A percentile compares a stretch with the other conserved stretches of the same genome.
Conservation (phyloP, 1,140 invertebrate genomes). For the Orussus abietinus region DNA sequence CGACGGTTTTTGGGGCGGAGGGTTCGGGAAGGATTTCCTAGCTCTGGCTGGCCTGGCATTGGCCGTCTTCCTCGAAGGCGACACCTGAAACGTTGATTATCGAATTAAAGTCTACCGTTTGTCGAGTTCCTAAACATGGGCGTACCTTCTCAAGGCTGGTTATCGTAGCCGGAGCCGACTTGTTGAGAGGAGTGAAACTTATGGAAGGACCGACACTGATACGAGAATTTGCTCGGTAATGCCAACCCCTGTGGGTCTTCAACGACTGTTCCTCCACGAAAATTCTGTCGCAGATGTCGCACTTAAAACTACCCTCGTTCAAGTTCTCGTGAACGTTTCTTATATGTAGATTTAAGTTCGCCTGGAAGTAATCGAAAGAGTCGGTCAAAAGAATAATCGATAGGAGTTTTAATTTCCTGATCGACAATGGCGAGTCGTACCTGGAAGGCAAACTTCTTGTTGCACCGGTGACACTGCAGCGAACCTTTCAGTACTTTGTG, state of each 20-base stretch:
- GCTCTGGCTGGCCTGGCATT: constrained; percentile 43
- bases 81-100: no score
- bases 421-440: no score
- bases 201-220: constrained; percentile 13
- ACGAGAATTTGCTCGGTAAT: constrained; percentile 52
- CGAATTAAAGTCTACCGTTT: no score
- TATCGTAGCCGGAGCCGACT: no score
- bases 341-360: constrained; percentile 35
- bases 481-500: no score
- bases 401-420: no score
- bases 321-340: constrained; percentile 29
- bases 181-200: not conserved
- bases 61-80: no score
- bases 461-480: no score
- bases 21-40: constrained; percentile 40
- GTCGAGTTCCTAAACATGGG: no score
- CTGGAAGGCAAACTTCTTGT: no score
- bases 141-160: no score
- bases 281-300: constrained; percentile 59
- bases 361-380: constrained; percentile 36
- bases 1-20: constrained; percentile 12
- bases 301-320: constrained; percentile 24
- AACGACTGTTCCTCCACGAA: constrained; percentile 52
- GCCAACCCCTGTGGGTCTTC: constrained; percentile 62
- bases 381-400: no score